These are phyloP conservation scores for Strigamia maritima DNA, from an alignment of 2,888 invertebrate species.

Conservation along the genomic window DNA sequence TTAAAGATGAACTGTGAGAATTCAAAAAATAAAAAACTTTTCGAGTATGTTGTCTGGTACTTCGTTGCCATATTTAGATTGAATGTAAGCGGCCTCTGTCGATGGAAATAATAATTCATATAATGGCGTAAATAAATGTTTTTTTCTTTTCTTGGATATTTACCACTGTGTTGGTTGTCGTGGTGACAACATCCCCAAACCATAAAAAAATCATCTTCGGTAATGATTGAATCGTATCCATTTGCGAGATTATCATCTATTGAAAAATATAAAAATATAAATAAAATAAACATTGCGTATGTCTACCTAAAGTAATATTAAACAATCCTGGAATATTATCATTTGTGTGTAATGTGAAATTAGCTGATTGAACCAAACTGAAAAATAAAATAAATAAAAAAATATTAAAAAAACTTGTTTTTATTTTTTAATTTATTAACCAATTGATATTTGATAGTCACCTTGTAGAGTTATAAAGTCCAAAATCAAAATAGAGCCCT, in stretches of 20 bases:
- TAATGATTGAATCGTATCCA: not conserved
- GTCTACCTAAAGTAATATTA: not conserved
- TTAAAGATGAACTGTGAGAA: not conserved
- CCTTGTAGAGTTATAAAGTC: not conserved
- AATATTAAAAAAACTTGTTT: not conserved
- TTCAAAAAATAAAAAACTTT: not conserved
- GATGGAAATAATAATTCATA: not conserved
- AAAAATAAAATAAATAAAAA: not conserved
- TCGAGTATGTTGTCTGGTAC: not conserved
- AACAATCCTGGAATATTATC: not conserved
- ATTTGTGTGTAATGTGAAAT: not conserved
- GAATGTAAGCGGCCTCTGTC: not conserved
- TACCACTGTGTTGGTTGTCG: not conserved
- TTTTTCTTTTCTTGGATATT: not conserved
- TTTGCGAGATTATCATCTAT: not conserved
- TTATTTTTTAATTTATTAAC: too few relatives aligned
- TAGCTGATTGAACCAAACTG: not conserved
- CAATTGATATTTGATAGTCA: not conserved
- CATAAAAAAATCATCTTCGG: not conserved
- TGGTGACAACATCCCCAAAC: not conserved
- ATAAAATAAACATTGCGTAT: too few relatives aligned
- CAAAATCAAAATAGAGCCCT: not conserved
- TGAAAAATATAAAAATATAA: too few relatives aligned
- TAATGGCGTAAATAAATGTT: not conserved
- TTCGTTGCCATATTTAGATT: not conserved